Percentiles rank a stretch among this genome's conserved stretches.
These are phyloP conservation scores for Cataglyphis altisquamis DNA, from an alignment of 2,888 invertebrate genomes.

Conservation along the genomic window DNA sequence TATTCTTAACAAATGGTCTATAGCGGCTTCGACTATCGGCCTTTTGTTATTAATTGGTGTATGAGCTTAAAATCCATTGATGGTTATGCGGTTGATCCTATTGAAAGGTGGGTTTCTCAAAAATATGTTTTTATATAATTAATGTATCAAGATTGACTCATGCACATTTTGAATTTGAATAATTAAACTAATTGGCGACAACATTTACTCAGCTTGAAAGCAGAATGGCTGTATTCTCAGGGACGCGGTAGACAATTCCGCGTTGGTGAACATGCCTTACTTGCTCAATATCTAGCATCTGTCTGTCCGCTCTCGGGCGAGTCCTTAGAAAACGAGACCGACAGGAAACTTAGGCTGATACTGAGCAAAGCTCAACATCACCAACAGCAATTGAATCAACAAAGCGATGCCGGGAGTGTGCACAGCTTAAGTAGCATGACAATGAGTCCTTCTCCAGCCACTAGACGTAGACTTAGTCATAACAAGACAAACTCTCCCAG, in stretches of 20 bases:
- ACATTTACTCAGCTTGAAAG: conserved; percentile 90
- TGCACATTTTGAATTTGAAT: conserved; percentile 12
- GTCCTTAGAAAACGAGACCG: conserved; percentile 94
- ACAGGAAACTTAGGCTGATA: conserved; percentile 94
- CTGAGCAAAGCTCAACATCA: conserved; percentile 96
- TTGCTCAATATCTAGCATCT: conserved; percentile 93
- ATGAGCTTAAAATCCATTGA: conserved; percentile 95
- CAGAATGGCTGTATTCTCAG: conserved; percentile 98
- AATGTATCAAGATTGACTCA: conserved; percentile 35
- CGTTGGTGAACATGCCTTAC: conserved; percentile 93
- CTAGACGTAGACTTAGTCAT: conserved; percentile 86
- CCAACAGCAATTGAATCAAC: conserved; percentile 93
- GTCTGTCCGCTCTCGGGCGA: conserved; percentile 95
- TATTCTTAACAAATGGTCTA: conserved; percentile 84
- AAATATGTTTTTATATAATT: conserved; percentile 43
- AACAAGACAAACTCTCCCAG: conserved; percentile 87
- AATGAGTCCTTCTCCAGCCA: conserved; percentile 86
- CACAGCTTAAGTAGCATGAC: conserved; percentile 80
- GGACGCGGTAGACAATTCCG: conserved; percentile 96
- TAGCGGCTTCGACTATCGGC: conserved; percentile 96
- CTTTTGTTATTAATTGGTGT: conserved; percentile 97
- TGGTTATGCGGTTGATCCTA: conserved; percentile 95
- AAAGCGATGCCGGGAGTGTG: conserved; percentile 85
- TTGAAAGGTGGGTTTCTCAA: conserved; percentile 91
- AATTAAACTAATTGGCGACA: conserved; percentile 60